Evolutionary conservation across 2,888 invertebrate genomes (phyloP).

Genomic region (Sericinus montela): DNA sequence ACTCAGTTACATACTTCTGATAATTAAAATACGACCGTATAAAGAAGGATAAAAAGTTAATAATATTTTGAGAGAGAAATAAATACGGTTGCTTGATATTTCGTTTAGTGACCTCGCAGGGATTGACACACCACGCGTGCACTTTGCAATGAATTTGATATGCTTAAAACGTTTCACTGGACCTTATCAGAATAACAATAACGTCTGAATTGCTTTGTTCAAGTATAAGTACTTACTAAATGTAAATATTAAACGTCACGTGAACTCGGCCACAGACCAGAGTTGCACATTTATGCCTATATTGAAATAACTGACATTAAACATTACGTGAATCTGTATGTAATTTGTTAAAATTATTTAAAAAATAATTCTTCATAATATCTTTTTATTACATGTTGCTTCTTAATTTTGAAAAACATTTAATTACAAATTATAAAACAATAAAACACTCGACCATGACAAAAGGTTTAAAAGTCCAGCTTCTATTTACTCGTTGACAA

Average conservation of each 20-base stretch:
- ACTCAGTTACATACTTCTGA: neutral
- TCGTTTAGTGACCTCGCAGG: conserved; percentile 60
- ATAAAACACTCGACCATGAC: no score
- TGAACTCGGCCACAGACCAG: conserved; percentile 43
- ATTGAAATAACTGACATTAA: conserved; percentile 38
- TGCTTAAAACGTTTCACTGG: conserved; percentile 26
- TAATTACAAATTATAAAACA: no score
- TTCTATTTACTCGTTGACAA: no score
- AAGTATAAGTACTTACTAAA: neutral
- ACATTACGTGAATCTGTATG: no score
- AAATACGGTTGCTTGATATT: conserved; percentile 66
- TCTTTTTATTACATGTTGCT: no score
- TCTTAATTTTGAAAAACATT: no score
- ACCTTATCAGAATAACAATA: conserved; percentile 31
- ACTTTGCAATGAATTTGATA: conserved; percentile 38
- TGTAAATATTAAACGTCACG: conserved; percentile 35
- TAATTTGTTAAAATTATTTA: no score
- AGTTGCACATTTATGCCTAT: conserved; percentile 50
- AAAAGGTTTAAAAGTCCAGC: no score
- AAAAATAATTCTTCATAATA: no score
- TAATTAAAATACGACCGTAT: conserved; percentile 3
- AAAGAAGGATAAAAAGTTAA: neutral
- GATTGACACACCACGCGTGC: conserved; percentile 51
- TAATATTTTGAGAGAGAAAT: conserved; percentile 43
- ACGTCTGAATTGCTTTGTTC: conserved; percentile 30